These are phyloP conservation scores for Brachyrhaphis roseni DNA, from an alignment of 2,797 vertebrate genomes.

Conservation along the genomic window DNA sequence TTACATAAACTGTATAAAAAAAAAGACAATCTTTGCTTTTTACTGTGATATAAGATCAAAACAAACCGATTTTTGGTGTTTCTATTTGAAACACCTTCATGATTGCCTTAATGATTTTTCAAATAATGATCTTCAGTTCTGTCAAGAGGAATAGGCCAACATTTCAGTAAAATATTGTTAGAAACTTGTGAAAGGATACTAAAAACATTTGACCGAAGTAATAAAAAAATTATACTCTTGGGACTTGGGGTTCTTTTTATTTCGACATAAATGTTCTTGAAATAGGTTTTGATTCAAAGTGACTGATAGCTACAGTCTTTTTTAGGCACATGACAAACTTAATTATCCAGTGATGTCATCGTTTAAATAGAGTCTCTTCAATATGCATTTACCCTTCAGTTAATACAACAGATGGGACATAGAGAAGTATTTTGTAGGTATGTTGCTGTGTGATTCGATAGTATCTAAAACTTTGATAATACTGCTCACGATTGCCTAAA, in stretches of 20 bases:
- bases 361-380: not conserved
- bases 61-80: not conserved
- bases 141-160: too few species aligned
- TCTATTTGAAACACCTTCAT: too few species aligned
- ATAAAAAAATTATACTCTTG: not conserved
- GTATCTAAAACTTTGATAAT: not conserved
- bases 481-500: too few species aligned
- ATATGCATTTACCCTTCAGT: not conserved
- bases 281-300: too few species aligned
- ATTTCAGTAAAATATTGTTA: not conserved
- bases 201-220: not conserved
- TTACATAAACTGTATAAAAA: not conserved
- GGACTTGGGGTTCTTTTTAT: not conserved
- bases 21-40: not conserved
- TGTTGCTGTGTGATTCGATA: not conserved
- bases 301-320: not conserved
- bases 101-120: too few species aligned
- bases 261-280: too few species aligned
- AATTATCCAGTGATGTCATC: not conserved
- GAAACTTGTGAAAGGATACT: not conserved
- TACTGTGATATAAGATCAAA: not conserved
- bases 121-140: too few species aligned
- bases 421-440: not conserved
- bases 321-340: not conserved
- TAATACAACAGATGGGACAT: not conserved